Conservation (phyloP, 2,797 vertebrate species). For the Cuniculus paca region DNA sequence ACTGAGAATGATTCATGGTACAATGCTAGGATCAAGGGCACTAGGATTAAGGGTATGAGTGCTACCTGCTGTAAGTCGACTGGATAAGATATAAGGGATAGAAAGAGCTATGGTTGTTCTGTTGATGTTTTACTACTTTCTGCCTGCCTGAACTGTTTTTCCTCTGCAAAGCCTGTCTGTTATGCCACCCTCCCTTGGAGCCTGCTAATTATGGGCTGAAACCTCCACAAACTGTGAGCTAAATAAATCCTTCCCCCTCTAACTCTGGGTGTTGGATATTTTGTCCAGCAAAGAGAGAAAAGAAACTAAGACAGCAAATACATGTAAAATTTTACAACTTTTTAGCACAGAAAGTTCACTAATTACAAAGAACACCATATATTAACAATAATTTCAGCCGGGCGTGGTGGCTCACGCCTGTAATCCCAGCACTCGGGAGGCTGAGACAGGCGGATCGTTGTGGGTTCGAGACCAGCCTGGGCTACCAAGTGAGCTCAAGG, state of each 20-base stretch:
- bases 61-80: not conserved
- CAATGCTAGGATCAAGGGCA: not conserved
- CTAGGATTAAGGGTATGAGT: not conserved
- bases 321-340: not conserved
- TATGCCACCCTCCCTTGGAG: not conserved
- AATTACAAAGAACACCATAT: slow-evolving; percentile 38
- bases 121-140: not conserved
- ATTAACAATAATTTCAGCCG: slow-evolving; percentile 39
- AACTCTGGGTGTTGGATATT: not conserved
- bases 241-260: not conserved
- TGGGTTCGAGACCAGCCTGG: too few species aligned
- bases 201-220: not conserved
- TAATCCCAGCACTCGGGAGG: too few species aligned
- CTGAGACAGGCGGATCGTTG: too few species aligned
- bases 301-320: not conserved
- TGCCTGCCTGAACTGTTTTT: not conserved
- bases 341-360: not conserved
- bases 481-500: too few species aligned
- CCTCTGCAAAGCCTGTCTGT: not conserved
- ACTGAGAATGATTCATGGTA: not conserved
- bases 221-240: not conserved
- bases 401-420: too few species aligned
- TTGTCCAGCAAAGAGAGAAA: not conserved
- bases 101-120: not conserved
- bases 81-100: not conserved